These are phyloP conservation scores for Seira musarum DNA, from an alignment of 2,888 invertebrate genomes.

Conservation along the genomic window DNA sequence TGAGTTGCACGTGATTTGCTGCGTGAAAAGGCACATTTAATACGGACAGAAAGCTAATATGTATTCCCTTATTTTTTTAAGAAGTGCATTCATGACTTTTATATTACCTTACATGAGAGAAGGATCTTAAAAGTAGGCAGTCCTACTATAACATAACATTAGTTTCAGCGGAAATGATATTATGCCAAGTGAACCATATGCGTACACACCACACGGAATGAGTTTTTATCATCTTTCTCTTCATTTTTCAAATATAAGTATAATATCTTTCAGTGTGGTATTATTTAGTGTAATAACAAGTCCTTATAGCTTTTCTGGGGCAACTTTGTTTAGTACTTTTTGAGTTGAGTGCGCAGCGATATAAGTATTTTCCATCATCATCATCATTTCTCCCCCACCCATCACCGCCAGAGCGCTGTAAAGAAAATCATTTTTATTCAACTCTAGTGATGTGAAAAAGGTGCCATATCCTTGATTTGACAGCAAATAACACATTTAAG, in stretches of 20 bases:
- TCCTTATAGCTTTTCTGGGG: background rate
- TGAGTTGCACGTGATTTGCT: no score
- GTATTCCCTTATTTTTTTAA: no score
- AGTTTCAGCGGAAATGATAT: slow-evolving; percentile 23
- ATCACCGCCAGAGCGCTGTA: slow-evolving; percentile 26
- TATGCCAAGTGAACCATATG: slow-evolving; percentile 52
- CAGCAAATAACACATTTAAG: slow-evolving; percentile 46
- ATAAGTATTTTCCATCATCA: slow-evolving; percentile 41
- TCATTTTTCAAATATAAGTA: no score
- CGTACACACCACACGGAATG: slow-evolving; percentile 9
- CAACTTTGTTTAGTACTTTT: no score
- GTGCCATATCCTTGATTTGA: slow-evolving; percentile 56
- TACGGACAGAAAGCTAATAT: no score
- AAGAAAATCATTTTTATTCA: slow-evolving; percentile 14
- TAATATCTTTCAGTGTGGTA: background rate
- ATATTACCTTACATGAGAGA: background rate
- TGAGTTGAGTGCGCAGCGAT: background rate
- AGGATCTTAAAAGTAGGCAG: no score
- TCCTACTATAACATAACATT: no score
- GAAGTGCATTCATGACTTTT: background rate
- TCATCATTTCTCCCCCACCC: slow-evolving; percentile 53
- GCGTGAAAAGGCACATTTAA: no score
- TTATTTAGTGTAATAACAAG: background rate
- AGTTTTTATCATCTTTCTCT: background rate
- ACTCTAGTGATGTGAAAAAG: slow-evolving; percentile 25